Evolutionary conservation across 1,140 invertebrate species (phyloP), one percentile per base, ranked within the genome.

Genomic region (Heliconius hermathena): DNA sequence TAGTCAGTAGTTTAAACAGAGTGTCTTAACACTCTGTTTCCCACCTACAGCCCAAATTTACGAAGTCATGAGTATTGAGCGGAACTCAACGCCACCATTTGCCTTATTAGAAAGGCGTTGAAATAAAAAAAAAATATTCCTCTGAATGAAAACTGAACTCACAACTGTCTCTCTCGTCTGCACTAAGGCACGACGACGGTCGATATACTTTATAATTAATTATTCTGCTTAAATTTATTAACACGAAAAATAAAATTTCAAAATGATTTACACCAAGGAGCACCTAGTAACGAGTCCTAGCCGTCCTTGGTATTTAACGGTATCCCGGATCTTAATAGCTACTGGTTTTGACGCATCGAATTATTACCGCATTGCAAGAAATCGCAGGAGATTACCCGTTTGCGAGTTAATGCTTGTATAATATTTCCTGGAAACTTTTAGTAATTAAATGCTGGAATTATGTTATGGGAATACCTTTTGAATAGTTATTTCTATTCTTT

Each of bases 241-340:
- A 66, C 11, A 29, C 1, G 11, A 66, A 66, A 4, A 16, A 26
- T 6, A 29, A 1, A 26, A 29, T 66, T 66, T 66, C 3, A 29
- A 66, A 66, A 29, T 66, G 4, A 66, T 66, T 29, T 41, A 72
- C 18, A 73, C 16, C 46, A 71, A 82, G 82, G 78, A 78, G 70
- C 57, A 41, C 16, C 49, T 81, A 80, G 84, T 85, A 84, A 38
- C 36, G 16, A 78, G 80, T 77, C 79, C 66, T 84, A 80, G 79
- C 73, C 84, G 88, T 89, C 88, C 90, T 90, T 89, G 87, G 88
- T 85, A 91, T 89, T 90, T 90, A 91, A 91, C 90, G 88, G 89
- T 88, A 89, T 79, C 82, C 84, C 83, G 83, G 83, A 86, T 85
- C 83, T 88, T 86, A 89, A 89, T 89, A 83, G 88, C 88, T 89